Base-by-base conservation (phyloP, 2,888 invertebrate genomes). In the Lycocerus yunnanus region DNA sequence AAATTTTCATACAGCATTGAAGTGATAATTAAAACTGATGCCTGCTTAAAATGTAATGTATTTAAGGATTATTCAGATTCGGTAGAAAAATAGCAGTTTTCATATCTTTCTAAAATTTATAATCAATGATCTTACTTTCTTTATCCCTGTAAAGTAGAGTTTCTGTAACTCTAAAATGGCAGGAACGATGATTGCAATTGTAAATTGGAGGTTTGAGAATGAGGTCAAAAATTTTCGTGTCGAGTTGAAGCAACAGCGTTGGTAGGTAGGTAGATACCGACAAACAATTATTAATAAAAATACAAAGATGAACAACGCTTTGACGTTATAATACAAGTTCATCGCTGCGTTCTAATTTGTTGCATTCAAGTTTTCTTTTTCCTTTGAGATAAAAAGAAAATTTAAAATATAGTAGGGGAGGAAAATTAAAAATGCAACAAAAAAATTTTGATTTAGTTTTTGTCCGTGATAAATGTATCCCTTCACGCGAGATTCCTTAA, bases 401-500 rank as follows among this genome's bases (percentile, higher is more conserved):
- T 43, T 43, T n/a, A 2, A 43, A n/a, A 43, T 13, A 27, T 43
- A 6, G 43, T 1, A 11, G 24, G 10, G 43, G 6, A n/a, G 43
- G 6, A n/a, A 43, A 43, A 43, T 43, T 43, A 43, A 43, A 43
- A 43, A 43, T 43, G 43, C 43, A 43, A 43, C n/a, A 43, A 43
- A 43, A n/a, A 43, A 43, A 43, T 43, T n/a, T 43, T 43, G 43
- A 43, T 43, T 43, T 43, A 43, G 43, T 43, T 43, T 43, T 6
- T n/a, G n/a, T 43, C 2, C 58, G 68, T 20, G 59, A 60, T 18
- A 58, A 73, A 61, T 27, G 69, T 66, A 73, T 18, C 43, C 43
- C 21, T 15, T 61, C 69, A 58, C 73, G 65, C 72, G 69, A 72
- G 68, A 20, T 61, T 61, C 13, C n/a, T 20, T 58, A 65, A 75